Evolutionary conservation across 1,140 invertebrate genomes (phyloP).

Genomic region (Proctacanthus coquilletti): DNA sequence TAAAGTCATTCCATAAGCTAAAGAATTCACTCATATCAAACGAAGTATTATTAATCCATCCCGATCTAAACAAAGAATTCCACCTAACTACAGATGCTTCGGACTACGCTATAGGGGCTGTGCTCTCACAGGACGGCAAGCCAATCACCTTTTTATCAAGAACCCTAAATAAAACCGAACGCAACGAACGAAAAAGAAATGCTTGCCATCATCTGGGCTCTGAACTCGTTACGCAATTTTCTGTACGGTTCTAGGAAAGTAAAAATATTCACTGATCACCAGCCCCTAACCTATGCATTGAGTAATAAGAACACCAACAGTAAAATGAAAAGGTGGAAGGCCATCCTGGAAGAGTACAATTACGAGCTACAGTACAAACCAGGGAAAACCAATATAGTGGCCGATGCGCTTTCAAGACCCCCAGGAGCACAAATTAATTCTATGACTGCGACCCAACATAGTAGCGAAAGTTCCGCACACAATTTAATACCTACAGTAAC

Average conservation of each 20-base stretch:
- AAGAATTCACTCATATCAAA: slow-evolving; percentile 25
- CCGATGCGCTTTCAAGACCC: slow-evolving; percentile 5
- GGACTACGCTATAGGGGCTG: slow-evolving; percentile 15
- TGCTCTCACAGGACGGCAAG: slow-evolving; percentile 17
- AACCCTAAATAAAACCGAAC: slow-evolving; percentile 24
- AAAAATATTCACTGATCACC: slow-evolving; percentile 17
- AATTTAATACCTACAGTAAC: slow-evolving; percentile 1
- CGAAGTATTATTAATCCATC: slow-evolving; percentile 22
- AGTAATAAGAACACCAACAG: slow-evolving; percentile 21
- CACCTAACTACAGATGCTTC: slow-evolving; percentile 17
- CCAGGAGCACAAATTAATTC: slow-evolving; percentile 1
- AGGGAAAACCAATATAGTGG: slow-evolving; percentile 11
- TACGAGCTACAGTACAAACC: slow-evolving; percentile 17
- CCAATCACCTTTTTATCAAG: slow-evolving; percentile 10
- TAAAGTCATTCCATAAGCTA: slow-evolving; percentile 23
- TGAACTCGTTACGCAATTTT: slow-evolving; percentile 22
- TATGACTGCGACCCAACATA: neutral
- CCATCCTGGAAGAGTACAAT: slow-evolving; percentile 16
- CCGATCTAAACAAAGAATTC: slow-evolving; percentile 18
- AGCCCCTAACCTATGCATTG: slow-evolving; percentile 26
- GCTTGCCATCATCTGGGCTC: slow-evolving; percentile 19
- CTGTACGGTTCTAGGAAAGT: slow-evolving; percentile 11
- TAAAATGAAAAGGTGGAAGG: slow-evolving; percentile 24
- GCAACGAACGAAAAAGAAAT: slow-evolving; percentile 15
- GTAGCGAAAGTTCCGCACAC: slow-evolving; percentile 1